Evolutionary conservation across 2,888 invertebrate species (phyloP), one percentile per base, ranked within the genome.

Genomic region (Amblyjoppa fuscipennis): DNA sequence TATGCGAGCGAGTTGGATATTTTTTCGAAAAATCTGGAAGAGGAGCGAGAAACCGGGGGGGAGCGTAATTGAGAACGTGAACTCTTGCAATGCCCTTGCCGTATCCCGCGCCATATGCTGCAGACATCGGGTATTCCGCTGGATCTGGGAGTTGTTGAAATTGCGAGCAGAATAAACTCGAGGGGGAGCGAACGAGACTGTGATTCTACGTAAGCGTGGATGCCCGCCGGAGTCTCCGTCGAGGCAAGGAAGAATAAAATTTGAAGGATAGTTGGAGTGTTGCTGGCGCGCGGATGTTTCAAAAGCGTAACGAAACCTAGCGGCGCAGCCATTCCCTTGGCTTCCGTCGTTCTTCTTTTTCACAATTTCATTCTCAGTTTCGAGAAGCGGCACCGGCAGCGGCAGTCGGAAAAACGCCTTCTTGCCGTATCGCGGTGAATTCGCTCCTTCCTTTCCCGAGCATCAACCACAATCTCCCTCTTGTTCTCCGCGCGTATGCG

Each of bases 341-440:
- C 34, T 56, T 53, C n/a, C 49, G 68, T 34, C 28, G 28, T 79
- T 49, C 53, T 56, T 49, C 66, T 71, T 79, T 75, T 16, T 34
- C 69, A 49, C 45, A n/a, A 61, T 66, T 85, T 79, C 49, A 79
- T 75, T 76, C 79, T 68, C 34, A 66, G 68, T 70, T 61, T 61
- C 59, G 59, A 71, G 51, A 9, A 51, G 82, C 59, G 53, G 53
- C 59, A 70, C 59, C 38, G 66, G 28, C 13, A 13, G 78, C 78
- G 11, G 74, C 61, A 5, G 61, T 61, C 75, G 71, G 53, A 79
- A 75, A 85, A 76, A 70, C 64, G 70, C 66, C 70, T 75, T 78
- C 73, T 59, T 51, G 25, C 74, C 79, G 69, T 75, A 75, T 79
- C 75, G 71, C 66, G 75, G 82, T 74, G 75, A 51, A 68, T 74